phyloP scores from a whole-genome alignment of 1,140 invertebrate species.

The Trypoxylus dichotomus region DNA sequence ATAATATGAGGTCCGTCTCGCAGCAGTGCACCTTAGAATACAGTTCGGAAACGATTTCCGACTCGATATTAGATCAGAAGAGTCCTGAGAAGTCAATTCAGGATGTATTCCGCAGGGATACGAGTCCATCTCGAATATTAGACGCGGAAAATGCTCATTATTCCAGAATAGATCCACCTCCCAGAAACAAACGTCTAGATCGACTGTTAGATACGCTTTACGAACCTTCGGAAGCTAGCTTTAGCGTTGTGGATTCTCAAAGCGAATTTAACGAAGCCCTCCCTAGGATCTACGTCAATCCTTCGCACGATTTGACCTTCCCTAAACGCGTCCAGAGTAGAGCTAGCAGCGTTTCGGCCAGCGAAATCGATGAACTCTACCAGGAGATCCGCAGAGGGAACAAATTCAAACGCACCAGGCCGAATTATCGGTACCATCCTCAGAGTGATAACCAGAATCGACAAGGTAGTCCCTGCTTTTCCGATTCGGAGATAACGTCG shows the following conservation, averaged over 20 bases:
- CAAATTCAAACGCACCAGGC: not conserved
- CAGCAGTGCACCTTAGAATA: constrained; percentile 67
- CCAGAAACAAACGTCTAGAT: not conserved
- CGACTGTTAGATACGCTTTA: not conserved
- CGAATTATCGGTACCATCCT: not conserved
- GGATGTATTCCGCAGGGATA: not conserved
- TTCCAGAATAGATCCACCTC: not conserved
- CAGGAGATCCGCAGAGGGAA: constrained; percentile 56
- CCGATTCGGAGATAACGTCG: constrained; percentile 49
- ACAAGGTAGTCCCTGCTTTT: constrained; percentile 44
- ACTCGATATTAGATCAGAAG: constrained; percentile 64
- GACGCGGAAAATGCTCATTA: not conserved
- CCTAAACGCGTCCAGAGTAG: constrained; percentile 43
- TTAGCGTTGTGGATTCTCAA: constrained; percentile 48
- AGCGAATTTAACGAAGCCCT: constrained; percentile 47
- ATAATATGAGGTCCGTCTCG: constrained; percentile 58
- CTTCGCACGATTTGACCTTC: constrained; percentile 40
- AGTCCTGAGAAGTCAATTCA: constrained; percentile 42
- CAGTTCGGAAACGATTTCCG: constrained; percentile 73
- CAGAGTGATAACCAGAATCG: constrained; percentile 30
- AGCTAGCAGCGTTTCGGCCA: constrained; percentile 54
- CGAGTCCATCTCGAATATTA: not conserved
- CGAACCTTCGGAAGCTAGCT: constrained; percentile 35
- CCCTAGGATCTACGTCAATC: constrained; percentile 44
- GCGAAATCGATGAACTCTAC: constrained; percentile 62